phyloP scores from a whole-genome alignment of 1,140 invertebrate genomes.

The Pseudobourletiella spinata region DNA sequence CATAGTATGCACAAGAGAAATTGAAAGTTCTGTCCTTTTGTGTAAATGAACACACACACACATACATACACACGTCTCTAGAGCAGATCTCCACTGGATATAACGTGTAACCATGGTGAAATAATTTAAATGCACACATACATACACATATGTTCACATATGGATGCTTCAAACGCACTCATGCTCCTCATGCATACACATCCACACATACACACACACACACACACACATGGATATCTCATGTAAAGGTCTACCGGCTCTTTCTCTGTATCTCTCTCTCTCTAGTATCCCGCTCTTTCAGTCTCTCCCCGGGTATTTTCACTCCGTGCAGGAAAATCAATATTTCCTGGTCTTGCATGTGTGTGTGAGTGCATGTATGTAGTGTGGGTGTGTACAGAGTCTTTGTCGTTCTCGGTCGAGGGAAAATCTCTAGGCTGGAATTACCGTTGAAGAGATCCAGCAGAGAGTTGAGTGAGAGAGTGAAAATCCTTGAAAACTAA shows the following conservation, averaged over 20 bases:
- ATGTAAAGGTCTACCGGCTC: neutral
- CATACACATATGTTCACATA: neutral
- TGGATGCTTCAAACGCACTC: neutral
- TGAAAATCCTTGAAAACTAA: neutral
- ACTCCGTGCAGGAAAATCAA: neutral
- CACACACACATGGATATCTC: neutral
- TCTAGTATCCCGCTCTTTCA: neutral
- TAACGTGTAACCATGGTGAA: slow-evolving; percentile 6
- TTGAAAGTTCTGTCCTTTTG: slow-evolving; percentile 3
- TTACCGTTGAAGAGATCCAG: neutral
- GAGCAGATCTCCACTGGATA: neutral
- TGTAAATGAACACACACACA: neutral
- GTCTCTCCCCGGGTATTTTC: neutral
- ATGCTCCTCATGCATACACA: neutral
- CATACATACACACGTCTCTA: neutral
- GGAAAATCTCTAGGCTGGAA: neutral
- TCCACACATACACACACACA: neutral
- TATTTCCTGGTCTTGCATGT: slow-evolving; percentile 1
- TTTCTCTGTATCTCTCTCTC: neutral
- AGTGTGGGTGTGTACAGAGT: neutral
- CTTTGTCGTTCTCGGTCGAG: neutral
- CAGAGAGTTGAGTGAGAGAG: neutral
- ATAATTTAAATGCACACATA: slow-evolving; percentile 13
- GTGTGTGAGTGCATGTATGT: neutral
- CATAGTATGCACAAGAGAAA: neutral